Conservation (phyloP, 2,797 vertebrate genomes). For the Danio aesculapii region DNA sequence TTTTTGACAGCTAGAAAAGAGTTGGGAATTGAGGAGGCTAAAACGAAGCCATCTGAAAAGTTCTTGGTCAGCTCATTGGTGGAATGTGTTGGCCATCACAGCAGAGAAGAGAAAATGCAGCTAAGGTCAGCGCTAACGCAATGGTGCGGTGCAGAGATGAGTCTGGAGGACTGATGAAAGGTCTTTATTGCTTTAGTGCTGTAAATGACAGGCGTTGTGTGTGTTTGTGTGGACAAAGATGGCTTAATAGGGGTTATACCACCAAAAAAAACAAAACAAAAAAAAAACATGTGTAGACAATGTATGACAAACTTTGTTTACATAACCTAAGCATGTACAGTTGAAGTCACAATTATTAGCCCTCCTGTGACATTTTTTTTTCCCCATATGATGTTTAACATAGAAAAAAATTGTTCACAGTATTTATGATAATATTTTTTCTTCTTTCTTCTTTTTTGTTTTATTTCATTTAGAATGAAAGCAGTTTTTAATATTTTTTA, state of each 20-base stretch:
- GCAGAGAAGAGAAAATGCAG: background rate
- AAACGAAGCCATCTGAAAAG: constrained; percentile 37
- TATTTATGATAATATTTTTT: no score
- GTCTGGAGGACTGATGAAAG: constrained; percentile 29
- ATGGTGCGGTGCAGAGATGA: constrained; percentile 17
- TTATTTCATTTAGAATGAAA: no score
- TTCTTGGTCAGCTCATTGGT: constrained; percentile 35
- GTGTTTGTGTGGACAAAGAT: constrained; percentile 20
- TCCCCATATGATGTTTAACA: no score
- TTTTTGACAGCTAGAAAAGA: constrained; percentile 24
- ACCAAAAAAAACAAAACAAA: background rate
- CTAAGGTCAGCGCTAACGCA: constrained; percentile 46
- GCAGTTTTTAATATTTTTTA: no score
- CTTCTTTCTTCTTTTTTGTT: no score
- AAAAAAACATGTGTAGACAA: background rate
- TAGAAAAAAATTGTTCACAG: no score
- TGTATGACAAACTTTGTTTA: background rate
- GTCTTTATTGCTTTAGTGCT: constrained; percentile 17
- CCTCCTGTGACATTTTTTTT: no score
- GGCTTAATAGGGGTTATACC: background rate
- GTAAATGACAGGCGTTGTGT: constrained; percentile 14
- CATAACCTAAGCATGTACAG: background rate
- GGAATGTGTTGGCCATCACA: constrained; percentile 16
- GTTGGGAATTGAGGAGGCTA: constrained; percentile 1
- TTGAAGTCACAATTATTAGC: no score